These are phyloP conservation scores for Dromius quadrimaculatus DNA, from an alignment of 2,888 invertebrate genomes.

Conservation along the genomic window DNA sequence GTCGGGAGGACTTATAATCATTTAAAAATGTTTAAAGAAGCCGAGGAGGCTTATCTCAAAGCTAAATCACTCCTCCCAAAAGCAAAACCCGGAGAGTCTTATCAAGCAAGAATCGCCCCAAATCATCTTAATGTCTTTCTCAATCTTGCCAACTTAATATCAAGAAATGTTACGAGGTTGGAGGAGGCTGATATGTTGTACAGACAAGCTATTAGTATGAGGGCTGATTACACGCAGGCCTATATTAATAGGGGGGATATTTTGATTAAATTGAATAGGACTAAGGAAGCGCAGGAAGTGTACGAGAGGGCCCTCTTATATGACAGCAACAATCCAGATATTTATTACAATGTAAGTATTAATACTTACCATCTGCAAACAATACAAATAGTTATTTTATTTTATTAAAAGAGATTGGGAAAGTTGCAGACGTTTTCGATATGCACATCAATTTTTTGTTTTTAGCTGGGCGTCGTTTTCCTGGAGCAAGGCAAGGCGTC, in stretches of 20 bases:
- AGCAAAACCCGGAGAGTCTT: slow-evolving; percentile 93
- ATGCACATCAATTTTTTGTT: slow-evolving; percentile 53
- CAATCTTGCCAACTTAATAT: slow-evolving; percentile 93
- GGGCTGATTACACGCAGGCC: slow-evolving; percentile 95
- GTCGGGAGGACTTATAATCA: slow-evolving; percentile 96
- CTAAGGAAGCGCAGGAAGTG: slow-evolving; percentile 93
- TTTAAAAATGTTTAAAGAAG: slow-evolving; percentile 87
- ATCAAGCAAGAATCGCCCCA: slow-evolving; percentile 95
- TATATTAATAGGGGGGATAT: slow-evolving; percentile 98
- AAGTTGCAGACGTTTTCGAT: no score
- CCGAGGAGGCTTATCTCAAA: slow-evolving; percentile 91
- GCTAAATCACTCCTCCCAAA: slow-evolving; percentile 91
- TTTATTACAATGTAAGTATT: slow-evolving; percentile 90
- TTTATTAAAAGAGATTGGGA: not conserved
- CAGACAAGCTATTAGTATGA: slow-evolving; percentile 96
- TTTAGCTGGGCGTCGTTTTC: slow-evolving; percentile 91
- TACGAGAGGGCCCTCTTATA: slow-evolving; percentile 93
- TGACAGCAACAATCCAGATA: slow-evolving; percentile 94
- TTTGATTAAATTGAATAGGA: slow-evolving; percentile 92
- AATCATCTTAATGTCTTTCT: slow-evolving; percentile 96
- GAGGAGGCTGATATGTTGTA: slow-evolving; percentile 96
- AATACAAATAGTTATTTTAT: no score
- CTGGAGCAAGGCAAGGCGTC: slow-evolving; percentile 92
- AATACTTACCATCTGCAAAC: no score
- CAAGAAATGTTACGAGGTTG: slow-evolving; percentile 89